These are phyloP conservation scores for Enteromius anoplus DNA, from an alignment of 2,797 vertebrate species.

Conservation along the genomic window DNA sequence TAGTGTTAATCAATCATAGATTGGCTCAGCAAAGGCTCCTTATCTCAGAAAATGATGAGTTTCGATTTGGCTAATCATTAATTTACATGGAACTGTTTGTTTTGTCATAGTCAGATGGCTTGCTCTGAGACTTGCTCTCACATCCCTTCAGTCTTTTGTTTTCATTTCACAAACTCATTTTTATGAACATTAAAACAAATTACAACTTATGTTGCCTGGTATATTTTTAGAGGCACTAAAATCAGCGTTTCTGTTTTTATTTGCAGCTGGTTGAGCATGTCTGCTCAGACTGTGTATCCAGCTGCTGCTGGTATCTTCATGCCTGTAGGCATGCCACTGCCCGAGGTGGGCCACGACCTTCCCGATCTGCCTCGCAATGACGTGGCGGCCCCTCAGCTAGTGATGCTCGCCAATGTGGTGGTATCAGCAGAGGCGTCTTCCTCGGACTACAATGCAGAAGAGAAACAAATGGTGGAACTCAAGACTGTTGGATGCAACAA, in stretches of 20 bases:
- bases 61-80: not conserved
- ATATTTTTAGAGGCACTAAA: constrained; percentile 1
- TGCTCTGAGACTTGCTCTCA: not conserved
- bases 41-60: not conserved
- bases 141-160: not conserved
- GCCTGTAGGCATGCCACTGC: constrained; percentile 74
- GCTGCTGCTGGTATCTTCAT: constrained; percentile 81
- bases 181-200: not conserved
- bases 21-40: not conserved
- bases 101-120: not conserved
- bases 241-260: constrained; percentile 8
- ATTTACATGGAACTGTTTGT: not conserved
- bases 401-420: constrained; percentile 96
- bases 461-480: constrained; percentile 95
- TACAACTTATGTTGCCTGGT: not conserved
- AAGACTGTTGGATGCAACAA: constrained; percentile 85
- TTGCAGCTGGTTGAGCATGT: constrained; percentile 74
- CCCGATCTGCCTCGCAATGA: constrained; percentile 83
- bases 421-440: constrained; percentile 80
- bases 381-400: constrained; percentile 90
- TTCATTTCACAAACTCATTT: not conserved
- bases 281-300: constrained; percentile 86
- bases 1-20: not conserved
- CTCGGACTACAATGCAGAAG: constrained; percentile 83
- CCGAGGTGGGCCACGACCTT: constrained; percentile 81